A percentile compares a stretch with the other conserved stretches of the same genome.
phyloP scores from a whole-genome alignment of 2,797 vertebrate genomes.

The Ataeniobius toweri region DNA sequence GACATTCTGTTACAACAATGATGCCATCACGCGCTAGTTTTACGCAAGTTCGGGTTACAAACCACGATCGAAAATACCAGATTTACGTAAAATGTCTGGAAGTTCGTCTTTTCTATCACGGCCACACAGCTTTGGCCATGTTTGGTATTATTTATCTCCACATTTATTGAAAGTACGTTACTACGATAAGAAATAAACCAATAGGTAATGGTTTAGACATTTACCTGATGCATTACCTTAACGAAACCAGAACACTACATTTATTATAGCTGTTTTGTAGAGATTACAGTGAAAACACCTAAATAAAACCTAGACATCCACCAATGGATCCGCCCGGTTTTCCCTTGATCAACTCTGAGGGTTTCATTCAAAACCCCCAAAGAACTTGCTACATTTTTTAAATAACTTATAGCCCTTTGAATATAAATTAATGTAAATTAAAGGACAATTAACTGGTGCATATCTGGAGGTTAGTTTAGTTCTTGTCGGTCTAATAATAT shows the following conservation, averaged over 20 bases:
- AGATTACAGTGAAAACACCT: background rate
- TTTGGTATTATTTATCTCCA: background rate
- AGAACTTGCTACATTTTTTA: background rate
- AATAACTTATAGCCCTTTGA: no score
- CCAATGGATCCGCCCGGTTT: no score
- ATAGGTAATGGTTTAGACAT: no score
- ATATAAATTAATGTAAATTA: no score
- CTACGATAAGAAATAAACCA: no score
- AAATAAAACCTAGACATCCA: no score
- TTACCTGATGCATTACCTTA: background rate
- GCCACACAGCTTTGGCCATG: background rate
- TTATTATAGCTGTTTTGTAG: background rate
- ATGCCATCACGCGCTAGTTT: background rate
- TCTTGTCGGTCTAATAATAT: background rate
- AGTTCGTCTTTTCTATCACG: background rate
- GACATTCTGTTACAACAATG: conserved; percentile 26
- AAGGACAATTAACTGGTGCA: background rate
- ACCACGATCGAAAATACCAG: background rate
- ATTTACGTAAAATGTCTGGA: background rate
- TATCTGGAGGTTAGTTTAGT: background rate
- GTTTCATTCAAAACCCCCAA: background rate
- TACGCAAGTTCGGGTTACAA: background rate
- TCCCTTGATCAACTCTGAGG: no score
- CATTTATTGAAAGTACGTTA: background rate
- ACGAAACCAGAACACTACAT: background rate